Evolutionary conservation across 2,888 invertebrate genomes (phyloP), one percentile per base, ranked within the genome.

Genomic region (Abrostola tripartita): DNA sequence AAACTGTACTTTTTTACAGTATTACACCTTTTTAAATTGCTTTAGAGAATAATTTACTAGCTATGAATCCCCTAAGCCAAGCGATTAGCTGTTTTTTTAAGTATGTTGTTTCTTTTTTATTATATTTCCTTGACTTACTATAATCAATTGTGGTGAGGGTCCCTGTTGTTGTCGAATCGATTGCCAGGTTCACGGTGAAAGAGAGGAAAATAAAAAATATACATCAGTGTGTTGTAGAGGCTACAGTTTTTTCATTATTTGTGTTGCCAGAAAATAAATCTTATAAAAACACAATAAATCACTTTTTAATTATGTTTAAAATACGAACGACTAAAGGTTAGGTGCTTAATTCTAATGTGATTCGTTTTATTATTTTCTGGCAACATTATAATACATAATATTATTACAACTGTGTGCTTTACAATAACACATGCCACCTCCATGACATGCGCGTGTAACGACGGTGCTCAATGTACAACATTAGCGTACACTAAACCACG

Each of bases 101-200:
- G n/a, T n/a, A n/a, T n/a, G n/a, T n/a, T n/a, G n/a, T n/a, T 42
- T 59, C 49, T 12, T 41, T 56, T 51, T 68, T 65, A 11, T 50
- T 61, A 61, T 52, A 51, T 60, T 65, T 61, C 54, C 71, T 72
- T 73, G 66, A 95, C 95, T 95, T 95, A 95, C 95, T 89, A 95
- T 94, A 78, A 95, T 95, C 88, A 95, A 91, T 83, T 95, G 95
- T 85, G 95, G 95, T 74, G 92, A 85, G 69, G 95, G 95, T 66
- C 94, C 94, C 95, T 95, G 94, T 78, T 65, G 86, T 81, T 69
- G 81, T 73, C 79, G 71, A 78, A 76, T 79, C 68, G 66, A 80
- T 71, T 63, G 62, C 68, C 74, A 74, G 82, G 82, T 82, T 79
- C 79, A 80, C 83, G 85, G 78, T 81, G 84, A 81, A 85, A 87